Evolutionary conservation across 1,140 invertebrate genomes (phyloP), one percentile per base, ranked within the genome.

Genomic region (Scaptomyza montana): DNA sequence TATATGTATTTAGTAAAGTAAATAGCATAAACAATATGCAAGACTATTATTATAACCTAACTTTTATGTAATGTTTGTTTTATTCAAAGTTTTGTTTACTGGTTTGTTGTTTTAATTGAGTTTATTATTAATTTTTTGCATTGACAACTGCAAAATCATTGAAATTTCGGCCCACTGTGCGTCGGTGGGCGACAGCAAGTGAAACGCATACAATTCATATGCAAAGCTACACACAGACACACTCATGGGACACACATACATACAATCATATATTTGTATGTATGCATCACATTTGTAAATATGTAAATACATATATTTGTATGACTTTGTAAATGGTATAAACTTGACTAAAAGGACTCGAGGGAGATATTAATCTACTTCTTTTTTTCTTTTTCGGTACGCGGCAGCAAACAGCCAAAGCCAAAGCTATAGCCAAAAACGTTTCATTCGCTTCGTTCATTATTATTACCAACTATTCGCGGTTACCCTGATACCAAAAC

Each of bases 281-380:
- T 16, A 41, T 54, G 56, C 41, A 43, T 33, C 36, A 39, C 36
- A 39, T 56, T 10, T 69, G 47, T 56, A 10, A 9, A 19, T 54
- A 49, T 51, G 12, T 46, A 12, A 25, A 19, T 16, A 51, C 54
- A 65, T 57, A 65, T 75, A 50, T 74, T 54, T 74, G 41, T 67
- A 43, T 54, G 45, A 30, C 39, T 72, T 53, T 72, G 69, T 69
- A 69, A 63, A 69, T 68, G 64, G 65, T 50, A 73, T 73, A 82
- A 87, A 87, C 84, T 89, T 89, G 84, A 79, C 84, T 84, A 82
- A 87, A 89, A 89, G 82, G 82, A 87, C 82, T 87, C 82, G 73
- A 79, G 82, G 82, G 82, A 87, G 82, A 87, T 87, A 87, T 87
- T 87, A 87, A 89, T 89, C 82, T 87, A 87, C 64, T 89, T 78